Base-by-base conservation (phyloP, 2,888 invertebrate species). In the Drosophila fungiperda region DNA sequence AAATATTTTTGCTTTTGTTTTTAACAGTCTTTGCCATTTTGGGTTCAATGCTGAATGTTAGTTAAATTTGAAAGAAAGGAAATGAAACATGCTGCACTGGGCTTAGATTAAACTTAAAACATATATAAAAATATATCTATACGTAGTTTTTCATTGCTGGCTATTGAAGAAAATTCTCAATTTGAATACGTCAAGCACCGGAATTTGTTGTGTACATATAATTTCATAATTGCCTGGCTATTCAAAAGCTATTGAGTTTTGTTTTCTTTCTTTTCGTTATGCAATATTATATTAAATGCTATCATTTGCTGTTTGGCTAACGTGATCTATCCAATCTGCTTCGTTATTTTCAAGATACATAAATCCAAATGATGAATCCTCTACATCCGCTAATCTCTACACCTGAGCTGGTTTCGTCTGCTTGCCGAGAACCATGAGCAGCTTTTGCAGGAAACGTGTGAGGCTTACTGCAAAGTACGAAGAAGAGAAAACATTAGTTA, bases 341-440 rank as follows among this genome's bases (percentile, higher is more conserved):
- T 55, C 49, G 29, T 61, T 12, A 54, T 49, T 55, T 57, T 65
- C 70, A 60, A 64, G 53, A 38, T 68, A 55, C 9, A 45, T 23
- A 23, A 15, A 23, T 58, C 66, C 64, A 64, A 66, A 40, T 38
- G 57, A 66, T 42, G 36, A 50, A 45, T 48, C 48, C 20, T 38
- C 29, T 45, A 29, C 58, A 61, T 54, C 29, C 58, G 33, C 59
- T 77, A 73, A 71, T 80, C 71, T 82, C 95, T 95, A 96, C 92
- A 96, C 94, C 93, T 95, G 95, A 91, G 95, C 95, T 90, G 95
- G 94, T 94, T 96, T 96, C 83, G 95, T 93, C 91, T 96, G 85
- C 85, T 78, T 96, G 80, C 96, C 96, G 82, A 96, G 95, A 77
- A 96, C 96, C 93, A 97, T 93, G 91, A 97, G 94, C 86, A 96